Evolutionary conservation across 2,888 invertebrate genomes (phyloP).

Genomic region (Nasonia oneida): DNA sequence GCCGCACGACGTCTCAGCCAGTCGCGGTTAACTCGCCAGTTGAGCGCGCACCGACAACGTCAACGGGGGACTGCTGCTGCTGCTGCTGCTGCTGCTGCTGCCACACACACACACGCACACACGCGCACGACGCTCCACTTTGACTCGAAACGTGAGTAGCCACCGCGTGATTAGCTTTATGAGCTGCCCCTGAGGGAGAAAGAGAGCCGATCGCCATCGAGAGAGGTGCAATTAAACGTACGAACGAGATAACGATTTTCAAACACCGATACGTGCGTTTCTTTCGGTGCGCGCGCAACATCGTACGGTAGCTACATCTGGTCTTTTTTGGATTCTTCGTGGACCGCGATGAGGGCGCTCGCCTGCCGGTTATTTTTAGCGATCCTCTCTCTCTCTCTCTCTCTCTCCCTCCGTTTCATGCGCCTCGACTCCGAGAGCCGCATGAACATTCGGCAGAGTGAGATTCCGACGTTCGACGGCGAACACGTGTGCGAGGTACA

Average conservation of each 20-base stretch:
- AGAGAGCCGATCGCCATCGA: background rate
- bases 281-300: background rate
- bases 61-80: slow-evolving; percentile 44
- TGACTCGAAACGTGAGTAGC: background rate
- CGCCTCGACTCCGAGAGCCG: background rate
- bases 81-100: background rate
- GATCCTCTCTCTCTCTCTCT: background rate
- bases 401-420: background rate
- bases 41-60: slow-evolving; percentile 68
- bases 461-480: slow-evolving; percentile 1
- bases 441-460: background rate
- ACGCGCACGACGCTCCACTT: background rate
- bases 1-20: slow-evolving; percentile 67
- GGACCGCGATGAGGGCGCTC: slow-evolving; percentile 10
- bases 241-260: background rate
- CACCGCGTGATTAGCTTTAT: background rate
- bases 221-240: background rate
- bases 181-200: background rate
- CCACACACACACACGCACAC: background rate
- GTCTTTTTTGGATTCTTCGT: slow-evolving; percentile 25
- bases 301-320: background rate
- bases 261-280: background rate
- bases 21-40: slow-evolving; percentile 77
- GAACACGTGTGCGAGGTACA: background rate
- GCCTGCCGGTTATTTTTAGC: slow-evolving; percentile 7